Evolutionary conservation across 2,797 vertebrate species (phyloP).

Genomic region (Pipistrellus nathusii): DNA sequence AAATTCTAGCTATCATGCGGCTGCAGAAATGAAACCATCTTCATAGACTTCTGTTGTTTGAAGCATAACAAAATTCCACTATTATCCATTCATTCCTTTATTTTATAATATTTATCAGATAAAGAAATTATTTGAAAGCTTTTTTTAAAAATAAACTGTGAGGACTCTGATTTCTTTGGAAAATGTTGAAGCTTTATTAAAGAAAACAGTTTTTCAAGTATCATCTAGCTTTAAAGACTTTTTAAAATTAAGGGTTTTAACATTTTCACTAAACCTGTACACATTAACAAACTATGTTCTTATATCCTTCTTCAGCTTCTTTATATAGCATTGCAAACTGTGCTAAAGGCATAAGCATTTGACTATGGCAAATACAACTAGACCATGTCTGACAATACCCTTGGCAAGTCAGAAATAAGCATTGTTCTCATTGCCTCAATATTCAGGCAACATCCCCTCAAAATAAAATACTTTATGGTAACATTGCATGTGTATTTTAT

Average conservation of each 20-base stretch:
- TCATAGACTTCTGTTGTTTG: neutral
- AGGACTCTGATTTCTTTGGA: neutral
- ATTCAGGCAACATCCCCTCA: neutral
- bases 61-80: neutral
- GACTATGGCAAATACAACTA: neutral
- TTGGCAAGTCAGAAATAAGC: neutral
- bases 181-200: neutral
- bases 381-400: neutral
- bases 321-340: neutral
- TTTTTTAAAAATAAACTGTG: neutral
- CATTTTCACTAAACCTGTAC: neutral
- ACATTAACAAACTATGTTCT: neutral
- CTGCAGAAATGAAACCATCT: neutral
- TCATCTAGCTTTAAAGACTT: neutral
- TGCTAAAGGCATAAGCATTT: neutral
- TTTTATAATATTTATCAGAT: neutral
- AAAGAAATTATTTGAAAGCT: neutral
- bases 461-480: neutral
- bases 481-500: neutral
- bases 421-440: neutral
- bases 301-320: neutral
- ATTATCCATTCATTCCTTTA: neutral
- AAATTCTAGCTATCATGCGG: neutral
- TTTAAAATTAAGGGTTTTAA: neutral
- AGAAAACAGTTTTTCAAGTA: conserved; percentile 35